Percentiles rank a stretch among this genome's conserved stretches.
phyloP scores from a whole-genome alignment of 2,888 invertebrate genomes.

The Heliconius cydno region DNA sequence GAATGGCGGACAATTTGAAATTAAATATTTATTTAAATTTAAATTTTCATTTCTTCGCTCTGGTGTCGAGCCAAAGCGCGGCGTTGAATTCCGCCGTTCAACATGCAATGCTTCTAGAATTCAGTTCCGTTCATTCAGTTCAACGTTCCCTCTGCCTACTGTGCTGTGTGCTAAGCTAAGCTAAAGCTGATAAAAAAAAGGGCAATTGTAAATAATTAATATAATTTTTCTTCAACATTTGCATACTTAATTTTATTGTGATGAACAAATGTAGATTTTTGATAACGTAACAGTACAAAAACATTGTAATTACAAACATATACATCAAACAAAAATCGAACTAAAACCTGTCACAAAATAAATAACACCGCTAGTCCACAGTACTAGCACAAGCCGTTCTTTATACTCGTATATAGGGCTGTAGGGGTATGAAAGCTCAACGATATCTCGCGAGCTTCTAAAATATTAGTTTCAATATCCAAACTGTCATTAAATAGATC shows the following conservation, averaged over 20 bases:
- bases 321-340: not conserved
- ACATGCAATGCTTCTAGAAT: too few relatives aligned
- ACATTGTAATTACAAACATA: not conserved
- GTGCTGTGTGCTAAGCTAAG: too few relatives aligned
- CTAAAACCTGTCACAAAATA: not conserved
- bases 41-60: too few relatives aligned
- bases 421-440: not conserved
- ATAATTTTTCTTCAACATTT: not conserved
- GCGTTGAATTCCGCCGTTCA: too few relatives aligned
- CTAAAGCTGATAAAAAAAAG: too few relatives aligned
- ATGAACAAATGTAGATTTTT: not conserved
- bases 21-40: too few relatives aligned
- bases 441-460: conserved; percentile 8
- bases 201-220: too few relatives aligned
- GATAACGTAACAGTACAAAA: not conserved
- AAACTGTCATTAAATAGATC: conserved; percentile 33
- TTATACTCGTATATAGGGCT: not conserved
- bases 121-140: too few relatives aligned
- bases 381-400: too few relatives aligned
- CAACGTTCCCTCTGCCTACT: too few relatives aligned
- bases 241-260: not conserved
- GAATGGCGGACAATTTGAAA: not conserved
- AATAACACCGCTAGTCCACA: not conserved
- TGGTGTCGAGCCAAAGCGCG: too few relatives aligned
- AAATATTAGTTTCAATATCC: conserved; percentile 27